A percentile compares a stretch with the other conserved stretches of the same genome.
Evolutionary conservation across 2,797 vertebrate species (phyloP).

Genomic region (Erithacus rubecula): DNA sequence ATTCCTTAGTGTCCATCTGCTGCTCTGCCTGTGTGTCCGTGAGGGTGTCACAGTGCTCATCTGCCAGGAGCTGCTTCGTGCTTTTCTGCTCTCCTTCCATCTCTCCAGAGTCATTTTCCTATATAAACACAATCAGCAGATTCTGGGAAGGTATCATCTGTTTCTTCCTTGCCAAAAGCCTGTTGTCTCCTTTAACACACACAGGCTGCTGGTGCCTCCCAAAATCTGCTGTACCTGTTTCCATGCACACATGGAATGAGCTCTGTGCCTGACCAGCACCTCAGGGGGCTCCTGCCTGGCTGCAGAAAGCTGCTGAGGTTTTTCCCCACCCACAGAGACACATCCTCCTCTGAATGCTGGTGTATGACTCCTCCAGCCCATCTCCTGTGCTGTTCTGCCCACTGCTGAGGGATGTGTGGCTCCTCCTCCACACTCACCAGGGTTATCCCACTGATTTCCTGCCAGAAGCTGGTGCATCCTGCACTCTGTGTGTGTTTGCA

Average conservation of each 20-base stretch:
- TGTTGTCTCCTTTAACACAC: background rate
- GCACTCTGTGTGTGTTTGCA: accelerated
- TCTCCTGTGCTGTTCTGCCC: background rate
- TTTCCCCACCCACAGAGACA: background rate
- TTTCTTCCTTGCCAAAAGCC: background rate
- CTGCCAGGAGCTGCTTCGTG: background rate
- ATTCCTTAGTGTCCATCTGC: background rate
- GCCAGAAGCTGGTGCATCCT: accelerated
- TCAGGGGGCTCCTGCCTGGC: background rate
- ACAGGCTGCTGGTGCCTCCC: background rate
- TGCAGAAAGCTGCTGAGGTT: background rate
- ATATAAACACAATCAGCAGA: background rate
- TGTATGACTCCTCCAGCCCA: background rate
- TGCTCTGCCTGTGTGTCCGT: background rate
- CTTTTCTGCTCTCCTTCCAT: background rate
- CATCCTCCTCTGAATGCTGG: background rate
- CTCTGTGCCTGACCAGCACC: background rate
- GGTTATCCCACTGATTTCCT: background rate
- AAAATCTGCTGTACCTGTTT: background rate
- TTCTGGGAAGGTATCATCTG: background rate
- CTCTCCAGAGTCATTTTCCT: background rate
- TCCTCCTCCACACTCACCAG: accelerated
- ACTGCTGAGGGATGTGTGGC: background rate
- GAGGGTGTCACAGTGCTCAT: background rate
- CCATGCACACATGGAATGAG: background rate